A percentile compares a stretch with the other conserved stretches of the same genome.
These are phyloP conservation scores for Eriosoma lanigerum DNA, from an alignment of 1,140 invertebrate genomes.

Conservation along the genomic window DNA sequence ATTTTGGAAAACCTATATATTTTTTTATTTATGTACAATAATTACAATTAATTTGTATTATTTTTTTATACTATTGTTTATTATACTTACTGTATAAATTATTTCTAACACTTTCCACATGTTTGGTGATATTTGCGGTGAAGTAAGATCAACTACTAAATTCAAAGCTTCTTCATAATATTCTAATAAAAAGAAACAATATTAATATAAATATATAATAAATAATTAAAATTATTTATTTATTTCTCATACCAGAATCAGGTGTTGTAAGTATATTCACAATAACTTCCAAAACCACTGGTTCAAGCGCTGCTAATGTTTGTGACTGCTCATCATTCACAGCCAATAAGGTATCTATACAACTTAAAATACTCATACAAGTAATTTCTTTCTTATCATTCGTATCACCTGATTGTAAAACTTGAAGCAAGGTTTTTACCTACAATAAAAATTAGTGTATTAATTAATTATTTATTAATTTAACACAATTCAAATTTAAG, in stretches of 20 bases:
- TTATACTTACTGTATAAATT: constrained; percentile 68
- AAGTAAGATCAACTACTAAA: constrained; percentile 88
- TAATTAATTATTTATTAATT: neutral
- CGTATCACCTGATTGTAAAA: constrained; percentile 76
- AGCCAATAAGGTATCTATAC: constrained; percentile 91
- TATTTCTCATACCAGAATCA: constrained; percentile 15
- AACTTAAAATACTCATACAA: constrained; percentile 94
- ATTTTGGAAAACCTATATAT: constrained; percentile 78
- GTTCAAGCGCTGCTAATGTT: constrained; percentile 87
- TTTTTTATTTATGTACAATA: no score
- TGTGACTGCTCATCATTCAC: constrained; percentile 92
- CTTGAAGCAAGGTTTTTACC: constrained; percentile 87
- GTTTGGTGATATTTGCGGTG: constrained; percentile 82
- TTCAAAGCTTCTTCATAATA: constrained; percentile 96
- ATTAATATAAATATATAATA: constrained; percentile 1
- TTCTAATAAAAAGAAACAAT: constrained; percentile 66
- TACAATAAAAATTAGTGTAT: constrained; percentile 57
- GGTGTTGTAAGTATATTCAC: constrained; percentile 75
- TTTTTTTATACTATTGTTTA: no score
- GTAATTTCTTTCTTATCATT: constrained; percentile 94
- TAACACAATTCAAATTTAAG: neutral
- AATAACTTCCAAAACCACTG: constrained; percentile 79
- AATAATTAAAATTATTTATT: neutral
- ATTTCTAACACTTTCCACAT: constrained; percentile 96
- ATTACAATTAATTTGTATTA: no score